phyloP scores from a whole-genome alignment of 2,888 invertebrate genomes.

The Exephanes ischioxanthus region DNA sequence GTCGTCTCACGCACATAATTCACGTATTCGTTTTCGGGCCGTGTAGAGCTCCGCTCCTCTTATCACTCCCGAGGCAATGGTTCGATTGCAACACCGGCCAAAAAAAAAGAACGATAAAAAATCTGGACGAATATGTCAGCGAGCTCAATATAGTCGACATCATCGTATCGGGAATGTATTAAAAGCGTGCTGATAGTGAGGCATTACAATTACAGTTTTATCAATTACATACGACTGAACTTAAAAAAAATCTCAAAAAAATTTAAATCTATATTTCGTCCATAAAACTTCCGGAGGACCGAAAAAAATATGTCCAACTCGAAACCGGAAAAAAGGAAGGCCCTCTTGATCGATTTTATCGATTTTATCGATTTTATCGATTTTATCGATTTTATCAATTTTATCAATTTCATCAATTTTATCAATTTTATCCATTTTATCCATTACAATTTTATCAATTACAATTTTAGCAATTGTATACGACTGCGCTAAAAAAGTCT shows the following conservation, averaged over 20 bases:
- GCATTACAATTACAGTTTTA: constrained; percentile 49
- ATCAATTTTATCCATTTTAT: too few relatives aligned
- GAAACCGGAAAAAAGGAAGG: constrained; percentile 11
- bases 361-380: too few relatives aligned
- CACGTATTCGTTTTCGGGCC: background rate
- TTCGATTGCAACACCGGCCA: constrained; percentile 41
- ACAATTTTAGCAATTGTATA: constrained; percentile 40
- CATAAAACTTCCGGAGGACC: background rate
- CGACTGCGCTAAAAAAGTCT: constrained; percentile 8
- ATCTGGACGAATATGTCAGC: constrained; percentile 23
- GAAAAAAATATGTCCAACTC: constrained; percentile 11
- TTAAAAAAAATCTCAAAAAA: constrained; percentile 22
- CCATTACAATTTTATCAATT: constrained; percentile 24
- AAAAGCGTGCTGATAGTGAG: constrained; percentile 22
- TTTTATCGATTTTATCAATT: too few relatives aligned
- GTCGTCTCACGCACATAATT: constrained; percentile 3
- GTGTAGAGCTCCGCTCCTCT: constrained; percentile 21
- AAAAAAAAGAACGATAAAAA: constrained; percentile 47
- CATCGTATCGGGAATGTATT: constrained; percentile 52
- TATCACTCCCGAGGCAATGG: constrained; percentile 44
- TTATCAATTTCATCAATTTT: too few relatives aligned
- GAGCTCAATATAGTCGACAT: constrained; percentile 45
- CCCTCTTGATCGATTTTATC: too few relatives aligned
- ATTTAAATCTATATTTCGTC: background rate
- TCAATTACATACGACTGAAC: constrained; percentile 26